Conservation (phyloP, 2,888 invertebrate genomes). For the Caenorhabditis auriculariae region DNA sequence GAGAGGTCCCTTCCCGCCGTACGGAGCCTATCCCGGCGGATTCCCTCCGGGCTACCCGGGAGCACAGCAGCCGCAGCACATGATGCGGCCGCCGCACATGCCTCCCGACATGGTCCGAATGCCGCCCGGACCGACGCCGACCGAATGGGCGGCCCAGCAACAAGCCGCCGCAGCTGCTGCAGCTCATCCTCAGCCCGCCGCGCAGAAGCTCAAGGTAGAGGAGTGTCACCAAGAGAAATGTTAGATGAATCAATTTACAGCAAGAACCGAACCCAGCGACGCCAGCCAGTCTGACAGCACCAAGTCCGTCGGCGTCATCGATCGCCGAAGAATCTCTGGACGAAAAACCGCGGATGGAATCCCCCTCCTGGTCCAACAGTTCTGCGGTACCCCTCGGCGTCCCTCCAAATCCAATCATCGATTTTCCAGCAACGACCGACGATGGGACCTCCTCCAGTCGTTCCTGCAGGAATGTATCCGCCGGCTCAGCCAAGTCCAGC, state of each 20-base stretch:
- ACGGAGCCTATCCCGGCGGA: neutral
- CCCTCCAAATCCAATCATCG: neutral
- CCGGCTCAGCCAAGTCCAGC: neutral
- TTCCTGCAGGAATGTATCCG: neutral
- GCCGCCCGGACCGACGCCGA: slow-evolving; percentile 45
- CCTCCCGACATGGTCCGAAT: slow-evolving; percentile 41
- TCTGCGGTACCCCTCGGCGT: neutral
- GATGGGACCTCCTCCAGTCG: too few relatives aligned
- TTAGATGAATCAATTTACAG: neutral
- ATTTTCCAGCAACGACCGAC: too few relatives aligned
- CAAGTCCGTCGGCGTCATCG: slow-evolving; percentile 37
- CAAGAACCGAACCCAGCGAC: slow-evolving; percentile 19
- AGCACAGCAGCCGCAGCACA: slow-evolving; percentile 17
- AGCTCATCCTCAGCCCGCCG: too few relatives aligned
- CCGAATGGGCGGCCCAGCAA: slow-evolving; percentile 47
- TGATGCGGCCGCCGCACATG: slow-evolving; percentile 41
- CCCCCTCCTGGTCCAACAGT: slow-evolving; percentile 10
- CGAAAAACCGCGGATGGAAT: slow-evolving; percentile 26
- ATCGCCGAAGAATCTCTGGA: slow-evolving; percentile 39
- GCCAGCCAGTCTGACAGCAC: slow-evolving; percentile 30
- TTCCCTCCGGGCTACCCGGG: slow-evolving; percentile 1
- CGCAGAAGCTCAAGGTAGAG: too few relatives aligned
- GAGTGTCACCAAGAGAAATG: slow-evolving; percentile 7
- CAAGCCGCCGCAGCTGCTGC: slow-evolving; percentile 1
- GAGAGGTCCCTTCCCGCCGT: too few relatives aligned